Evolutionary conservation across 2,888 invertebrate species (phyloP).

Genomic region (Catonia carolina): DNA sequence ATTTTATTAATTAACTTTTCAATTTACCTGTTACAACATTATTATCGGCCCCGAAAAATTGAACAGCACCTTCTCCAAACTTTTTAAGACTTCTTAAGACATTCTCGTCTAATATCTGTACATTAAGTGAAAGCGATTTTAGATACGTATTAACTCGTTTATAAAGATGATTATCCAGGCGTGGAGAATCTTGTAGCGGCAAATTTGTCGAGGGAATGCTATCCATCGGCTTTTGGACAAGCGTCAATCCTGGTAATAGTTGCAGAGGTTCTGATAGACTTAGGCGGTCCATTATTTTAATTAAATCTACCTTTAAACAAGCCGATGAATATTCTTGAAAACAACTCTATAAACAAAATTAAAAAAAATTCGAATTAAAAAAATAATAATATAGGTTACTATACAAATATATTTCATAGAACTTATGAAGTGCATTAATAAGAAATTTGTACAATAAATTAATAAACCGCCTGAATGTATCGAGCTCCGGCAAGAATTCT

Average conservation of each 20-base stretch:
- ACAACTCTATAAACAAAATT: neutral
- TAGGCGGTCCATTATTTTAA: constrained; percentile 50
- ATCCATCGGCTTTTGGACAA: constrained; percentile 44
- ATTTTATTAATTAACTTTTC: too few species aligned
- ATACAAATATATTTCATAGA: too few species aligned
- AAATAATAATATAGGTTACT: neutral
- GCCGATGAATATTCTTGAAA: constrained; percentile 12
- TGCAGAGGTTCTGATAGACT: constrained; percentile 50
- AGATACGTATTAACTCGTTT: constrained; percentile 26
- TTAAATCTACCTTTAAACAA: constrained; percentile 53
- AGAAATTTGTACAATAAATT: too few species aligned
- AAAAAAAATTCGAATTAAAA: neutral
- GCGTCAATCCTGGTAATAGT: constrained; percentile 51
- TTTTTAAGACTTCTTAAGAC: constrained; percentile 23
- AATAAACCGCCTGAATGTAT: too few species aligned
- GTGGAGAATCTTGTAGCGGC: constrained; percentile 9
- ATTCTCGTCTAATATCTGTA: constrained; percentile 29
- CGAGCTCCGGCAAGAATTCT: too few species aligned
- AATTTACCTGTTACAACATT: constrained; percentile 13
- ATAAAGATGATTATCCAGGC: constrained; percentile 17
- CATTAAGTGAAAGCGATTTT: constrained; percentile 29
- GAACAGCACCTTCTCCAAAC: constrained; percentile 23
- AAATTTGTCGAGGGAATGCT: constrained; percentile 13
- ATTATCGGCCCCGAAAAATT: constrained; percentile 11
- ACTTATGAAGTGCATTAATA: too few species aligned